Conservation (phyloP, 64 coral and sea anemone genomes). For the Montipora capricornis region DNA sequence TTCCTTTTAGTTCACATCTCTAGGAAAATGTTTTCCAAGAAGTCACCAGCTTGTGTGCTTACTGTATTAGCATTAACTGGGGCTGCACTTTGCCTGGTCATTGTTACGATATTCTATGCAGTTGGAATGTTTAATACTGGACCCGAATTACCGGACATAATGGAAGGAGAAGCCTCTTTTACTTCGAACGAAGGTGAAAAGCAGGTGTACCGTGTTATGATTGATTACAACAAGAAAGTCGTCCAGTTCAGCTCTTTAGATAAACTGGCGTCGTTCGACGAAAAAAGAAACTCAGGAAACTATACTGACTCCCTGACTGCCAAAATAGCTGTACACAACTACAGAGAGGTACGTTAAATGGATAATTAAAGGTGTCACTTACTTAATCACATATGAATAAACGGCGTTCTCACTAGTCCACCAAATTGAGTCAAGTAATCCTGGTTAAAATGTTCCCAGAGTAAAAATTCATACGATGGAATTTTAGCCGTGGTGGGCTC, state of each 20-base stretch:
- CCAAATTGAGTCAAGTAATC: too few relatives aligned
- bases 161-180: conserved; percentile 30
- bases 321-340: conserved; percentile 31
- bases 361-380: neutral
- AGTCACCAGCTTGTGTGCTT: too few relatives aligned
- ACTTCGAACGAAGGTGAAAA: conserved; percentile 3
- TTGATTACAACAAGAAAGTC: conserved; percentile 42
- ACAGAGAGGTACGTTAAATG: neutral
- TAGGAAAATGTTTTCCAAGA: too few relatives aligned
- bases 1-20: too few relatives aligned
- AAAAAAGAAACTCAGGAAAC: neutral
- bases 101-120: conserved; percentile 1
- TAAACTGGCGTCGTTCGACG: neutral
- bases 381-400: too few relatives aligned
- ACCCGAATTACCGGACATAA: conserved; percentile 28
- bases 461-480: too few relatives aligned
- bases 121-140: conserved; percentile 10
- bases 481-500: too few relatives aligned
- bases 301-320: neutral
- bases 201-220: conserved; percentile 10
- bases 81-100: neutral
- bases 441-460: too few relatives aligned
- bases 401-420: too few relatives aligned
- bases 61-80: too few relatives aligned
- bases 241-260: neutral